Conservation (phyloP, 2,888 invertebrate genomes). For the Lithodes maja region DNA sequence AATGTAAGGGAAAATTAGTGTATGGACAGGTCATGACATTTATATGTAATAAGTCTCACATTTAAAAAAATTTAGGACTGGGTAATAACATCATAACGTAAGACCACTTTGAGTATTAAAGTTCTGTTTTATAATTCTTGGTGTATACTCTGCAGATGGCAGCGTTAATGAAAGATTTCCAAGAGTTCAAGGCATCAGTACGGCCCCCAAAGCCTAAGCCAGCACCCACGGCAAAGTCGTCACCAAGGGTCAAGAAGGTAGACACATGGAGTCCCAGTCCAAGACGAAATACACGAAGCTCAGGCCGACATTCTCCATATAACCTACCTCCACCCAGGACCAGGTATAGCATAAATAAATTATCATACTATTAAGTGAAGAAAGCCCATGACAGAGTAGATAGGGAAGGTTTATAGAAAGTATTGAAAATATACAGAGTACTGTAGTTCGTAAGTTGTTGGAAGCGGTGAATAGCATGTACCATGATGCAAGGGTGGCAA, state of each 20-base stretch:
- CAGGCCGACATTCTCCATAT: background rate
- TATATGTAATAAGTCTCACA: too few relatives aligned
- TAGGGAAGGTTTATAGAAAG: too few relatives aligned
- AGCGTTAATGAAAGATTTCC: conserved; percentile 56
- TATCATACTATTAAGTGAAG: too few relatives aligned
- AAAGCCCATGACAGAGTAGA: too few relatives aligned
- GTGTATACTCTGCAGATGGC: conserved; percentile 27
- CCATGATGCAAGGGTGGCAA: too few relatives aligned
- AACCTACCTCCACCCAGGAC: background rate
- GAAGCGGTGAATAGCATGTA: too few relatives aligned
- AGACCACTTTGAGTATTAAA: background rate
- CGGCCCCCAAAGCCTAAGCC: background rate
- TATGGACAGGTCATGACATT: too few relatives aligned
- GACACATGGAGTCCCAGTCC: background rate
- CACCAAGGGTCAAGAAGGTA: background rate
- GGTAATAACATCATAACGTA: too few relatives aligned
- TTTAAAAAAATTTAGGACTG: too few relatives aligned
- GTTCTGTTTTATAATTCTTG: background rate
- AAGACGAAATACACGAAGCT: background rate
- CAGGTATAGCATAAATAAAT: background rate
- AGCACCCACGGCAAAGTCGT: background rate
- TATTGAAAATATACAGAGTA: too few relatives aligned
- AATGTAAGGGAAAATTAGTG: too few relatives aligned
- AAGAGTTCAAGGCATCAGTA: conserved; percentile 39
- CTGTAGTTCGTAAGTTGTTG: too few relatives aligned